phyloP scores from a whole-genome alignment of 1,140 invertebrate species.

The Microplitis demolitor region DNA sequence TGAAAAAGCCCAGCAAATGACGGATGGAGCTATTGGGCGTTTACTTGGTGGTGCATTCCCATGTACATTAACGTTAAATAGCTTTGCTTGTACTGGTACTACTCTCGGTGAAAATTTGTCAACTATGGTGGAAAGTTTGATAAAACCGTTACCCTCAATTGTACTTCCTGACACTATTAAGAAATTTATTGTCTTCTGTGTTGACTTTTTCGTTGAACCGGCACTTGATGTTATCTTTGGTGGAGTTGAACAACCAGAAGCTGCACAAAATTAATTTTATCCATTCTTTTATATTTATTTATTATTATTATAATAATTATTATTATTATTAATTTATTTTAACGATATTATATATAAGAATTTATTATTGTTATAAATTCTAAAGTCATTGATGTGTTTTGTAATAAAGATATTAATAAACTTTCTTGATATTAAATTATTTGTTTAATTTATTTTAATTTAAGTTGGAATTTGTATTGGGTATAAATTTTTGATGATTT shows the following conservation, averaged over 20 bases:
- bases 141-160: slow-evolving; percentile 24
- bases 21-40: slow-evolving; percentile 22
- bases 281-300: not conserved
- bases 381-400: slow-evolving; percentile 29
- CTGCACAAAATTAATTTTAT: not conserved
- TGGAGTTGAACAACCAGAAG: not conserved
- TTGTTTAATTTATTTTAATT: not conserved
- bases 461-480: too few relatives aligned
- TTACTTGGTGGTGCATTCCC: slow-evolving; percentile 33
- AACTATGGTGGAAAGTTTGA: not conserved
- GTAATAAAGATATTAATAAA: not conserved
- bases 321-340: not conserved
- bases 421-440: not conserved
- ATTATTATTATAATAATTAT: not conserved
- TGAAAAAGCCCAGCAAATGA: not conserved
- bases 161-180: slow-evolving; percentile 25
- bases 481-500: too few relatives aligned
- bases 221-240: slow-evolving; percentile 26
- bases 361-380: slow-evolving; percentile 16
- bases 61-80: slow-evolving; percentile 12
- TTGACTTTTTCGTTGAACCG: slow-evolving; percentile 14
- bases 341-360: not conserved
- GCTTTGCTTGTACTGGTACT: slow-evolving; percentile 17
- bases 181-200: not conserved
- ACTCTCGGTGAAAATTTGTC: slow-evolving; percentile 10